Conservation (phyloP, 2,888 invertebrate genomes). For the Nebria salina region DNA sequence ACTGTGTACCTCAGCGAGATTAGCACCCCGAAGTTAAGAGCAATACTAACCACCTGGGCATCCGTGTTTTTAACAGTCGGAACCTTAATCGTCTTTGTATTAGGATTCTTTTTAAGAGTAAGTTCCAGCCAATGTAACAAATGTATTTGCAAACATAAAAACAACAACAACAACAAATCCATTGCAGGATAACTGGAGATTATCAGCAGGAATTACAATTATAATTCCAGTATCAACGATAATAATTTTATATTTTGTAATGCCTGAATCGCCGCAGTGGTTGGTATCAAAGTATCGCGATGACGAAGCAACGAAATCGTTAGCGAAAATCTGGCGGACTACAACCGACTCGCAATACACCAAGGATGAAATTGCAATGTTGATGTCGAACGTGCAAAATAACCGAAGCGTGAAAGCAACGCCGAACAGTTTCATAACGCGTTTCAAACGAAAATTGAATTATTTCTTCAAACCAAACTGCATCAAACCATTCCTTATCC, state of each 20-base stretch:
- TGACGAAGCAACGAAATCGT: constrained; percentile 62
- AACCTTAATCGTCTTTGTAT: constrained; percentile 65
- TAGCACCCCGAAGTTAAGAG: constrained; percentile 61
- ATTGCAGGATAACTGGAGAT: constrained; percentile 63
- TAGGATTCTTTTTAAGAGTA: constrained; percentile 65
- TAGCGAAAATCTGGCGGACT: constrained; percentile 62
- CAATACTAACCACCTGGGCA: constrained; percentile 67
- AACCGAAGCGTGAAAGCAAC: constrained; percentile 26
- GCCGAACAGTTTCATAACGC: constrained; percentile 36
- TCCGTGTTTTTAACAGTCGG: constrained; percentile 66
- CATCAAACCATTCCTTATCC: constrained; percentile 63
- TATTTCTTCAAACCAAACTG: constrained; percentile 60
- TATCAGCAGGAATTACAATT: constrained; percentile 61
- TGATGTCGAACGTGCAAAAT: constrained; percentile 53
- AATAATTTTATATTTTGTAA: constrained; percentile 58
- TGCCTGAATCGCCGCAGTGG: constrained; percentile 69
- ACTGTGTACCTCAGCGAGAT: constrained; percentile 68
- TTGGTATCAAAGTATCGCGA: constrained; percentile 62
- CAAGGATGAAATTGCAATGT: constrained; percentile 54
- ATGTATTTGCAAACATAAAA: not conserved
- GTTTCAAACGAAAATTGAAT: constrained; percentile 53
- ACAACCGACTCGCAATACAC: constrained; percentile 52
- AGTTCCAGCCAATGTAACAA: constrained; percentile 41
- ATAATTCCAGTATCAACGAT: constrained; percentile 62
- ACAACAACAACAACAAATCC: constrained; percentile 27